These are phyloP conservation scores for Drosophila miranda DNA, from an alignment of 1,140 invertebrate genomes.

Conservation along the genomic window DNA sequence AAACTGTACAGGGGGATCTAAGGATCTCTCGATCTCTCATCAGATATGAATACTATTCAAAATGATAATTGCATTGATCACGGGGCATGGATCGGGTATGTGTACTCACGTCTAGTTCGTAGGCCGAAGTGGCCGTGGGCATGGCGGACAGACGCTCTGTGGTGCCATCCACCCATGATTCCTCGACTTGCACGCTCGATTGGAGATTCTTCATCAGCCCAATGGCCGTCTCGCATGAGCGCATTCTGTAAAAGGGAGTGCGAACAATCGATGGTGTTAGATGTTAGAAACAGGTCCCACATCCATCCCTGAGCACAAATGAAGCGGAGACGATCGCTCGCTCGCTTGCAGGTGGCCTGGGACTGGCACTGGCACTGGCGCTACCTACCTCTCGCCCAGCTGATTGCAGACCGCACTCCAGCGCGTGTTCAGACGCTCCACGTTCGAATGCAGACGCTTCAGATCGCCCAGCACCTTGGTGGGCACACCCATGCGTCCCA, in stretches of 20 bases:
- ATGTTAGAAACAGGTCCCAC: conserved; percentile 28
- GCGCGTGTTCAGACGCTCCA: conserved; percentile 91
- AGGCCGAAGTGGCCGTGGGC: conserved; percentile 82
- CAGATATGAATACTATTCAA: conserved; percentile 21
- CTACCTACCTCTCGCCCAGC: conserved; percentile 91
- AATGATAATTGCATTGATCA: conserved; percentile 28
- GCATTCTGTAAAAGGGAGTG: conserved; percentile 85
- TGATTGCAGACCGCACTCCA: conserved; percentile 96
- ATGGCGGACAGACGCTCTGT: conserved; percentile 78
- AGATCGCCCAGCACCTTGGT: conserved; percentile 90
- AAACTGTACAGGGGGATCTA: conserved; percentile 52
- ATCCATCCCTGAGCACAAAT: conserved; percentile 21
- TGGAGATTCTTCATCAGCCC: conserved; percentile 93
- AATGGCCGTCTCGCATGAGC: conserved; percentile 93
- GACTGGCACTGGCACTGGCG: neutral
- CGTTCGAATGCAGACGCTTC: conserved; percentile 96
- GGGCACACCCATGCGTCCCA: conserved; percentile 89
- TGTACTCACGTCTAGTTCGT: conserved; percentile 82
- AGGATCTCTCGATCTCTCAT: conserved; percentile 25
- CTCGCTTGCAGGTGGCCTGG: conserved; percentile 32
- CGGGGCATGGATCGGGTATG: conserved; percentile 5
- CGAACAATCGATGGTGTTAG: conserved; percentile 36
- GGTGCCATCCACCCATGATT: conserved; percentile 92
- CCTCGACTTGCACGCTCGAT: conserved; percentile 92
- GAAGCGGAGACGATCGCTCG: conserved; percentile 9